Evolutionary conservation across 2,888 invertebrate genomes (phyloP).

Genomic region (Kuschelorhynchus macadamiae): DNA sequence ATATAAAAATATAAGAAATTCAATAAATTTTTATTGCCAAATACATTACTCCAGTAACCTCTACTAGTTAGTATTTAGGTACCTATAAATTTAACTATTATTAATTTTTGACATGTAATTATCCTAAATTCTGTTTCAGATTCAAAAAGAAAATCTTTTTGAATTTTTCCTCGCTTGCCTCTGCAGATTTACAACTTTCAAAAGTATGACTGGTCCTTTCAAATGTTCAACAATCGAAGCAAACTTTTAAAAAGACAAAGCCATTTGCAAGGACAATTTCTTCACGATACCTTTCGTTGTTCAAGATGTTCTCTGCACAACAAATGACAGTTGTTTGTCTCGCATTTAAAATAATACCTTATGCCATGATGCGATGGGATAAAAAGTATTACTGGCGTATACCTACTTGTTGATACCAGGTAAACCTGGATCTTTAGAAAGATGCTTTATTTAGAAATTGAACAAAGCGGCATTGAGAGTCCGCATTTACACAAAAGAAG

Average conservation of each 20-base stretch:
- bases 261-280: constrained; percentile 6
- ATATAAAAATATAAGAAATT: too few species aligned
- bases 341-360: constrained; percentile 24
- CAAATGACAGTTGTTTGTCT: constrained; percentile 41
- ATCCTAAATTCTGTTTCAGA: too few species aligned
- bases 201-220: too few species aligned
- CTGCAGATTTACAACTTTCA: too few species aligned
- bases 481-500: constrained; percentile 46
- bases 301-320: constrained; percentile 27
- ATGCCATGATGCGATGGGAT: constrained; percentile 21
- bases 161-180: too few species aligned
- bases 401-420: constrained; percentile 49
- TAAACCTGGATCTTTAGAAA: constrained; percentile 41
- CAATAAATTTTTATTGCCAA: too few species aligned
- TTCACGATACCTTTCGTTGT: constrained; percentile 1
- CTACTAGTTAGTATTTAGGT: too few species aligned
- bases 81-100: too few species aligned
- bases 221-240: too few species aligned
- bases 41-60: too few species aligned
- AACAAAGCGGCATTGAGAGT: constrained; percentile 46
- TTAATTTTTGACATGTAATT: too few species aligned
- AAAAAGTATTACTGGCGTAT: constrained; percentile 31
- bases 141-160: too few species aligned
- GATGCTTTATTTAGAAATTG: constrained; percentile 37
- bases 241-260: constrained; percentile 1